Base-by-base conservation (phyloP, 2,113 vertebrate genomes). In the Pygoscelis antarcticus region DNA sequence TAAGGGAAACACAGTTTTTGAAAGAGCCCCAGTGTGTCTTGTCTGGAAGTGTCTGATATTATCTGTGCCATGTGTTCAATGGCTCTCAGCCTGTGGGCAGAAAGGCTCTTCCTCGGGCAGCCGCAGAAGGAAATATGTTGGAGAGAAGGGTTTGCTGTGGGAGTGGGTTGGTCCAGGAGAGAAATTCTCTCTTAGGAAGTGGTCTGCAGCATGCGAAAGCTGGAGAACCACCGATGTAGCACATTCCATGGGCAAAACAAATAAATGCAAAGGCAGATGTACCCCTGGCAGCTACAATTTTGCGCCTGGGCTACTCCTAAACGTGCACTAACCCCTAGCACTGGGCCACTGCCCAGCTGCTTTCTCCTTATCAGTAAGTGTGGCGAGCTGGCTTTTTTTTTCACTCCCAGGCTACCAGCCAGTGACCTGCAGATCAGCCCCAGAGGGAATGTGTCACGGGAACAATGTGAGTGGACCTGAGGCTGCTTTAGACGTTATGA, bases 181-280 rank as follows among this genome's bases (percentile, higher is more conserved):
- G 71, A 89, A 96, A 95, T 91, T 83, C 74, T 95, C 69, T 46
- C 93, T 94, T 96, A 77, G 97, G 96, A 97, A 97, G 97, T 88
- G 97, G 96, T 94, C 95, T 96, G 82, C 61, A 93, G 74, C 78
- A 89, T 87, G 66, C 27, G 0, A 91, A 93, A 93, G 66, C 71
- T 22, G 5, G 84, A 94, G 70, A 97, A 87, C 83, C 93, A 94
- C 86, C n/a, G 6, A 6, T 82, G 57, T 32, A 72, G 70, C 87
- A 65, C 77, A 96, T 95, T 97, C 91, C 74, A 18, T 0, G 11
- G 69, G 21, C 81, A 87, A 93, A 96, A 57, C 49, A 95, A 97
- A 85, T 61, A 94, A 75, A 91, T 54, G 69, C 14, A 14, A 74
- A 74, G n/a, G 54, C 84, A 87, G 32, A 72, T 21, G 25, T 13